A percentile compares a stretch with the other conserved stretches of the same genome.
phyloP scores from a whole-genome alignment of 1,140 invertebrate genomes.

The Gonatopus flavifemur region DNA sequence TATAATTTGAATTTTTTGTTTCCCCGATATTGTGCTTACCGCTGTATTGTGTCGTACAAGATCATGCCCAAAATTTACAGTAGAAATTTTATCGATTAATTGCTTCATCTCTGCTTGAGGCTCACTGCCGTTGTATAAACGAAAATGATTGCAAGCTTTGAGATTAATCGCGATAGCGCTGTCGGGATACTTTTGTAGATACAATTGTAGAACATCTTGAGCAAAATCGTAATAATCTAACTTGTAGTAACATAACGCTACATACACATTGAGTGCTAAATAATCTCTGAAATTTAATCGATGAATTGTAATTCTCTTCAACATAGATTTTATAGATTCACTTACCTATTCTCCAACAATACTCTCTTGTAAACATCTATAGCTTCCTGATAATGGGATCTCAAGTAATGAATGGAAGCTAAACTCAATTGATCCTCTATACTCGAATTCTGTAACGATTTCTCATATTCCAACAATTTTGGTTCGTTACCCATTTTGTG shows the following conservation, averaged over 20 bases:
- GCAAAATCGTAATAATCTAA: constrained; percentile 91
- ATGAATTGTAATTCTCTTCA: background rate
- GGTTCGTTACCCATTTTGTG: constrained; percentile 92
- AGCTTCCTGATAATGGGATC: constrained; percentile 96
- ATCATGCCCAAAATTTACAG: constrained; percentile 88
- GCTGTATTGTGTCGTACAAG: constrained; percentile 94
- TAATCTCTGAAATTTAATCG: constrained; percentile 72
- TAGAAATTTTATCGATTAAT: constrained; percentile 74
- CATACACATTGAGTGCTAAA: constrained; percentile 94
- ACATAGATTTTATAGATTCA: constrained; percentile 3
- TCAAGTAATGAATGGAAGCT: constrained; percentile 94
- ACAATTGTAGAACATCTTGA: constrained; percentile 92
- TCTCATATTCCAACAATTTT: constrained; percentile 78
- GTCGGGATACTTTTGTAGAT: constrained; percentile 89
- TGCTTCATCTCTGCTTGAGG: constrained; percentile 86
- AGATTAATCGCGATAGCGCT: constrained; percentile 95
- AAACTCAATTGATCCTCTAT: constrained; percentile 91
- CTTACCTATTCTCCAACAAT: constrained; percentile 84
- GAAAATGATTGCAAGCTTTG: constrained; percentile 87
- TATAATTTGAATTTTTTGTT: constrained; percentile 3
- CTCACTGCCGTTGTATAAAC: constrained; percentile 91
- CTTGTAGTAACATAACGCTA: constrained; percentile 97
- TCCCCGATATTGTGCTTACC: constrained; percentile 54
- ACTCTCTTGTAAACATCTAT: constrained; percentile 98
- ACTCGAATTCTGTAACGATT: constrained; percentile 81